Base-by-base conservation (phyloP, 2,888 invertebrate genomes). In the Rhingia campestris region DNA sequence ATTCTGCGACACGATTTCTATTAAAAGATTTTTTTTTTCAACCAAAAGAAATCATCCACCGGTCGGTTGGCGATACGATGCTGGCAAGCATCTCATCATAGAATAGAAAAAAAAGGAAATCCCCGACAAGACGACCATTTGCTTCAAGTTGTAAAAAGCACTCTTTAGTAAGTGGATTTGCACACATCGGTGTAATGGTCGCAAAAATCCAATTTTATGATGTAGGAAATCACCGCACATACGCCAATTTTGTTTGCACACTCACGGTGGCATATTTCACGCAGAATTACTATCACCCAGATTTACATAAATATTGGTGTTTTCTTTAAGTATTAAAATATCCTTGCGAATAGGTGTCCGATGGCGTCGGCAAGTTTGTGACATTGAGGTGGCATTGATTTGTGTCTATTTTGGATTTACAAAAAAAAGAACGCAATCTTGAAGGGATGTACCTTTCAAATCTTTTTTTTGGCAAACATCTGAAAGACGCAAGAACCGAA, bases 1-100 rank as follows among this genome's bases (percentile, higher is more conserved):
- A 84, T 84, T 80, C 84, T 84, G 84, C 80, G 84, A 84, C 84
- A 84, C 84, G 84, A 80, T 70, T 84, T 80, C 84, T 84, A 84
- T 84, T 84, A 84, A 84, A 84, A 79, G 70, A 80, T 79, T 84
- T 84, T 84, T 75, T 84, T 70, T 22, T 22, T 22, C 22, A 22
- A 22, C 22, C 22, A 22, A 22, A 66, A 75, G 84, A 80, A 84
- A 74, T 75, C 64, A 74, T 45, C 74, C 84, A 73, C 58, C 67
- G 70, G 58, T 41, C 67, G 79, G 51, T 30, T 9, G 30, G 9
- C 63, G 49, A 4, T 4, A 5, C 22, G 47, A n/a, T 47, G 72
- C 12, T 37, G 63, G n/a, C 4, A 41, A 39, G 14, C 32, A 14
- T 35, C 39, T 63, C 22, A 22, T 22, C 22, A 22, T 22, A 2